These are phyloP conservation scores for Hydrotaea diabolus DNA, from an alignment of 2,888 invertebrate genomes.

Conservation along the genomic window DNA sequence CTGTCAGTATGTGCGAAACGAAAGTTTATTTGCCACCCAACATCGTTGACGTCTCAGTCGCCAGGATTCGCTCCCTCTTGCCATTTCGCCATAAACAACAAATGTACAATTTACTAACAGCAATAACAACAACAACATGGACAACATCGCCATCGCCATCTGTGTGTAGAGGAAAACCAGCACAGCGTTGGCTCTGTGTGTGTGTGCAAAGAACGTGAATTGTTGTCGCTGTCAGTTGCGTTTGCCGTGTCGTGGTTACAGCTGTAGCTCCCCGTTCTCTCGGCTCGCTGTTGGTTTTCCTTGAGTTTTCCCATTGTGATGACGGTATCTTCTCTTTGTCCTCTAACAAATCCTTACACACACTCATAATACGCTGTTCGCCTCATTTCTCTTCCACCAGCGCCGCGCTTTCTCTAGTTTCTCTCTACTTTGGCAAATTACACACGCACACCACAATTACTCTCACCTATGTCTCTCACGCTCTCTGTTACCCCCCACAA, in stretches of 20 bases:
- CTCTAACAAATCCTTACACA: slow-evolving; percentile 48
- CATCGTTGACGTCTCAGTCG: slow-evolving; percentile 37
- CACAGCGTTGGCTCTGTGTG: slow-evolving; percentile 48
- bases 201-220: slow-evolving; percentile 39
- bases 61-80: slow-evolving; percentile 60
- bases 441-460: slow-evolving; percentile 32
- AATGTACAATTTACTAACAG: slow-evolving; percentile 43
- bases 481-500: slow-evolving; percentile 59
- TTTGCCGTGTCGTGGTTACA: slow-evolving; percentile 43
- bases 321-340: slow-evolving; percentile 65
- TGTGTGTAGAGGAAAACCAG: slow-evolving; percentile 44
- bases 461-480: too few relatives aligned
- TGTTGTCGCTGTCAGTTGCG: slow-evolving; percentile 53
- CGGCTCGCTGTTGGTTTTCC: slow-evolving; percentile 15
- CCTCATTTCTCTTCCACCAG: slow-evolving; percentile 30
- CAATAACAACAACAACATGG: slow-evolving; percentile 3
- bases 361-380: slow-evolving; percentile 34
- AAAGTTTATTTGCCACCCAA: slow-evolving; percentile 76
- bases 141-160: slow-evolving; percentile 33
- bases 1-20: slow-evolving; percentile 73
- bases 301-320: slow-evolving; percentile 54
- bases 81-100: slow-evolving; percentile 55
- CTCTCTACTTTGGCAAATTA: slow-evolving; percentile 43
- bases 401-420: slow-evolving; percentile 47
- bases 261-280: slow-evolving; percentile 30